A percentile compares a stretch with the other conserved stretches of the same genome.
Evolutionary conservation across 2,113 vertebrate species (phyloP).

Genomic region (Australoheros scitulus): DNA sequence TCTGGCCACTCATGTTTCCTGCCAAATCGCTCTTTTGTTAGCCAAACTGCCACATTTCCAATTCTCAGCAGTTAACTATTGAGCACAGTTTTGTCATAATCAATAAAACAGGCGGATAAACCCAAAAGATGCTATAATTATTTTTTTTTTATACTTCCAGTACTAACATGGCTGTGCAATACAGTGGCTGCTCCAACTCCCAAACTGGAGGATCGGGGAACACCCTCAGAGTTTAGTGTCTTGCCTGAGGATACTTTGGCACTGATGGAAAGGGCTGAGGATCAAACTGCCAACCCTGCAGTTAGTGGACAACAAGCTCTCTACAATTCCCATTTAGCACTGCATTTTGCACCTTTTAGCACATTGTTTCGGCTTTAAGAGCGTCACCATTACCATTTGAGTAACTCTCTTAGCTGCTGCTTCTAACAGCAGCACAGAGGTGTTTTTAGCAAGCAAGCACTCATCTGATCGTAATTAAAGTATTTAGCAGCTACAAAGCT

Average conservation of each 20-base stretch:
- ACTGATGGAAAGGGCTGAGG: not conserved
- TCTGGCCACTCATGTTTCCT: not conserved
- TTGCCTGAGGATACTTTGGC: not conserved
- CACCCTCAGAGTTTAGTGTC: not conserved
- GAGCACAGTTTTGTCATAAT: constrained; percentile 3
- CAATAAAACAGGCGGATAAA: not conserved
- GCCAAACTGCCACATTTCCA: not conserved
- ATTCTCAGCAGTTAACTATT: not conserved
- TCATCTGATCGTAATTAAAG: rapidly evolving
- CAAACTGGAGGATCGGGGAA: not conserved
- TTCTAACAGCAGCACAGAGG: not conserved
- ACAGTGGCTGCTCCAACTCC: not conserved
- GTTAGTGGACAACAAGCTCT: not conserved
- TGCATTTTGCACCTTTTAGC: not conserved
- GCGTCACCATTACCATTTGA: not conserved
- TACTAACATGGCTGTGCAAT: not conserved
- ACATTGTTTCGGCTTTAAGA: not conserved
- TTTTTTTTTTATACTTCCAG: not conserved
- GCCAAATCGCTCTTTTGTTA: not conserved
- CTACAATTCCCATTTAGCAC: not conserved
- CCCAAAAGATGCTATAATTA: constrained; percentile 1
- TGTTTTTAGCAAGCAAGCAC: not conserved
- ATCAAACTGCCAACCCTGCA: not conserved
- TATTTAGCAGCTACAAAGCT: not conserved
- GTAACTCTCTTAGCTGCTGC: not conserved